Conservation (phyloP, 2,113 vertebrate genomes). For the Dasyprocta punctata region DNA sequence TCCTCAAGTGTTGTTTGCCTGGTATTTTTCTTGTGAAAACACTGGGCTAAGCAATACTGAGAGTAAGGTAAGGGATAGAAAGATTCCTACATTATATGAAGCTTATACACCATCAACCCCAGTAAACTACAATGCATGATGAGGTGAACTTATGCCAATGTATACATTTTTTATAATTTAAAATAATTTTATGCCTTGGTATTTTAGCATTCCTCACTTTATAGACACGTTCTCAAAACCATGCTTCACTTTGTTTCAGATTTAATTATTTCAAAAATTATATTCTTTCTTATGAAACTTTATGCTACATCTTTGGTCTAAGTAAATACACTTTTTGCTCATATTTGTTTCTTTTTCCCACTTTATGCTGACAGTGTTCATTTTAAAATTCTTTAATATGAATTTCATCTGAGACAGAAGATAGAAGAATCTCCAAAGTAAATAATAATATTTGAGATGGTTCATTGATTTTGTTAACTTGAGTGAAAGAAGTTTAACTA, state of each 20-base stretch:
- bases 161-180: not conserved
- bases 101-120: not conserved
- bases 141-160: no score
- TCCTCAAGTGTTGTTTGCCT: not conserved
- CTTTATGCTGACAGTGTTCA: not conserved
- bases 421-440: not conserved
- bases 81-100: not conserved
- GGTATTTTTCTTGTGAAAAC: not conserved
- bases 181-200: not conserved
- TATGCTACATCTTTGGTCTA: not conserved
- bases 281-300: not conserved
- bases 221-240: not conserved
- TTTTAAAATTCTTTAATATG: not conserved
- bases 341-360: not conserved
- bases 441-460: not conserved
- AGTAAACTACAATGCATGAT: not conserved
- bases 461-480: not conserved
- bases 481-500: not conserved
- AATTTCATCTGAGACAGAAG: not conserved
- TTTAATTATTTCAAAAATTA: not conserved
- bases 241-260: not conserved
- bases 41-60: not conserved
- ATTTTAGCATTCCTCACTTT: not conserved
- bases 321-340: not conserved
- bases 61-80: not conserved